Base-by-base conservation (phyloP, 2,888 invertebrate species). In the Germaria angustata region DNA sequence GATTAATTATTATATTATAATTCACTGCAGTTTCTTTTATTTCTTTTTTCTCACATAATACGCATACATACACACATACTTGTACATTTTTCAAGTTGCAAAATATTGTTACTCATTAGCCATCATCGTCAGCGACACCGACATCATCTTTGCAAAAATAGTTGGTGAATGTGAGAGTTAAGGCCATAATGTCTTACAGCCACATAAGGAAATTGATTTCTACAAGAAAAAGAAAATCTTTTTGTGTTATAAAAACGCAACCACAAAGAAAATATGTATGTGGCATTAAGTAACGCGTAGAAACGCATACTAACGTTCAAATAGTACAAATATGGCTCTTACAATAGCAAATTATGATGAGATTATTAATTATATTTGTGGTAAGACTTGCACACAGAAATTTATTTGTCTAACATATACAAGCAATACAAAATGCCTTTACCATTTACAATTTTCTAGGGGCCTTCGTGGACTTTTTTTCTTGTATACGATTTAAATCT, bases 261-360 rank as follows among this genome's bases (percentile, higher is more conserved):
- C 79, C 82, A 46, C 75, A 71, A 82, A 82, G 59, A n/a, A n/a
- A n/a, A n/a, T n/a, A n/a, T n/a, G n/a, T 82, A 79, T 79, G 79
- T 79, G 79, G 59, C 75, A 71, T 63, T 66, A 53, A 65, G 71
- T 66, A 66, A 69, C 57, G 53, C 61, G 69, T 59, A 49, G 15
- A 49, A 15, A 66, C 51, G 57, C 49, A 55, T 68, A 66, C 22
- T 32, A 39, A 11, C 49, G 63, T 57, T 61, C 1, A 20, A 51
- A 59, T n/a, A 20, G 20, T 39, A 75, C 75, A 79, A 79, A 79
- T 82, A 79, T 66, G 79, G 79, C 24, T 57, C 17, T 32, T 57
- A 20, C 68, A 65, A 65, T 73, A 73, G 87, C 87, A 88, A 90
- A 90, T 89, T 90, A 90, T 90, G 90, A 90, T 88, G 87, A 87